Base-by-base conservation (phyloP, 2,888 invertebrate genomes). In the Notocelia uddmanniana region DNA sequence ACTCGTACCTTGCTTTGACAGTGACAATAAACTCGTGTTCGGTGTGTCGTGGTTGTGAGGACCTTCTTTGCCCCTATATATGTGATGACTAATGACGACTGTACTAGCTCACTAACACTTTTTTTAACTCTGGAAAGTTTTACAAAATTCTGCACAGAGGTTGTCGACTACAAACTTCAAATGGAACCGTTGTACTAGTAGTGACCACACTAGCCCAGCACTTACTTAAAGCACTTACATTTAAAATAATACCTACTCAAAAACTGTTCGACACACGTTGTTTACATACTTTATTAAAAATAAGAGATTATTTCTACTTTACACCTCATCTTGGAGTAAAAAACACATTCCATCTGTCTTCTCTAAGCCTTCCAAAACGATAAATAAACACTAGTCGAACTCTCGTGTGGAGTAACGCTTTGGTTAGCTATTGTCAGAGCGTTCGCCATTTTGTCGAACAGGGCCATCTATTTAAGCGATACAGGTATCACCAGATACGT, bases 291-390 rank as follows among this genome's bases (percentile, higher is more conserved):
- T 77, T 75, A 79, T 83, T 84, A 81, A 83, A 85, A 87, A 86
- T 84, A 87, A 88, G 88, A 86, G 81, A 83, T 80, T 81, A 85
- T 85, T 87, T 87, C 84, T 83, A 87, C 85, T 89, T 89, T 88
- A 89, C 89, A 88, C 89, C 87, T 90, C 88, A 85, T 89, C 86
- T 82, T 83, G 74, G 80, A 81, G 83, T 85, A 90, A 91, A 89
- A 92, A 90, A 90, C 88, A 89, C 82, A 92, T 92, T 92, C 90
- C 92, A 89, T 90, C 90, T 89, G 91, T 91, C 91, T 92, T 88
- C 88, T 87, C 85, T 88, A 89, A 91, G 90, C 89, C 91, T 85
- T 91, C 90, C 88, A 91, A 92, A 93, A 91, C 90, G 91, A 92
- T 92, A 92, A 93, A 92, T 92, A 93, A 93, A 92, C 92, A 92